Base-by-base conservation (phyloP, 2,797 vertebrate genomes). In the Chrosomus eos region DNA sequence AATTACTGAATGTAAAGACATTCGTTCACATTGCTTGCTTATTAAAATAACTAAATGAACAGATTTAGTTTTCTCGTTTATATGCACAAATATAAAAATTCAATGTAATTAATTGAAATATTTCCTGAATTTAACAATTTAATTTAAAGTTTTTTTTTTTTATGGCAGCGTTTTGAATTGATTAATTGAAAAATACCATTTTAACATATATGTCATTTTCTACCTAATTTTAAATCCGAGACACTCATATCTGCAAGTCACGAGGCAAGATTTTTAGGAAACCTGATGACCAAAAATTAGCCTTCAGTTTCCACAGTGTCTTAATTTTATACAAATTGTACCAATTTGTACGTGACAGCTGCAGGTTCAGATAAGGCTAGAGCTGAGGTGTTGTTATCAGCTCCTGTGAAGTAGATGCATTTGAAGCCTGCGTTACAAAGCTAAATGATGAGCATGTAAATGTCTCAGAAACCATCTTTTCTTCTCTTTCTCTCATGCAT, bases 381-480 rank as follows among this genome's bases (percentile, higher is more conserved):
- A 23, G 36, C 48, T 43, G 48, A 33, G 62, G 48, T 76, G 33
- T 58, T 53, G 10, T 40, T 67, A 53, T 53, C 66, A 13, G 14
- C 66, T 68, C n/a, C n/a, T 76, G 10, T 51, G 60, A 67, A 80
- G 43, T 67, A n/a, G 9, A 38, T 79, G 40, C 58, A 66, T 80
- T 80, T 80, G 19, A 67, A 80, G 13, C 28, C 43, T 55, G 16
- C 48, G 58, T 58, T 43, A 45, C 33, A 40, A 67, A 67, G 62
- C 78, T 68, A 68, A 58, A 81, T 70, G 10, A 33, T 48, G 28
- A 51, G 78, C 75, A 77, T 48, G 43, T 48, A 80, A 80, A 67
- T 66, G 9, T 45, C n/a, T 83, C 62, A n/a, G 19, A 31, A 66
- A 80, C 31, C 31, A 3, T 33, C n/a, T 76, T 33, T n/a, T 72